Evolutionary conservation across 1,140 invertebrate genomes (phyloP), one percentile per base, ranked within the genome.

Genomic region (Trichonephila clavipes): DNA sequence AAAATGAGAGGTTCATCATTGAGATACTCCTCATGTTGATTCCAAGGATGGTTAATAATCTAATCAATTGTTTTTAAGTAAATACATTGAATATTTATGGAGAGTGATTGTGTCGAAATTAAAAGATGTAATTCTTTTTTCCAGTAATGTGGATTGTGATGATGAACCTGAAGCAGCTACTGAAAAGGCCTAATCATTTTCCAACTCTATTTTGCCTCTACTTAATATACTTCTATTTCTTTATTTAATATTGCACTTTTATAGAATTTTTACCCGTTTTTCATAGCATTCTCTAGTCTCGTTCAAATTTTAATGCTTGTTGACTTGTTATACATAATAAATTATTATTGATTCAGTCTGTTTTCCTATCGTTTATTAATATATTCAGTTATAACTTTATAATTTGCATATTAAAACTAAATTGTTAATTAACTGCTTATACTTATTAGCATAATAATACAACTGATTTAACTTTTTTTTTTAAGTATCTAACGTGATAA

Each of bases 211-310:
- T 59, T 59, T 24, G 24, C 4, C 44, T 85, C 40, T 85, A 51
- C 7, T 51, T 85, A 24, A 6, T 21, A 28, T 59, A 19, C 19
- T 85, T 61, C 51, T 59, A 85, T 59, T 85, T 85, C 58, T 61
- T 61, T 85, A 85, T 59, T 85, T 61, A 58, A 85, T 59, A 21
- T 10, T 59, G 83, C 40, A 85, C 51, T 85, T 85, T 85, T 85
- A n/a, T 40, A 59, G 58, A 51, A 85, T 59, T 85, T 85, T 85
- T 85, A 59, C 58, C 44, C 58, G 4, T 85, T 85, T 85, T 85
- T 59, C n/a, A 59, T 85, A 85, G 51, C 24, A 34, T 85, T 85
- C 83, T 85, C 83, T 85, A 85, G 83, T 85, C 83, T 85, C 16
- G n/a, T 85, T 85, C 44, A 85, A 24, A 85, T 58, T 85, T n/a